phyloP scores from a whole-genome alignment of 2,113 vertebrate species.

The Donacobius atricapilla region DNA sequence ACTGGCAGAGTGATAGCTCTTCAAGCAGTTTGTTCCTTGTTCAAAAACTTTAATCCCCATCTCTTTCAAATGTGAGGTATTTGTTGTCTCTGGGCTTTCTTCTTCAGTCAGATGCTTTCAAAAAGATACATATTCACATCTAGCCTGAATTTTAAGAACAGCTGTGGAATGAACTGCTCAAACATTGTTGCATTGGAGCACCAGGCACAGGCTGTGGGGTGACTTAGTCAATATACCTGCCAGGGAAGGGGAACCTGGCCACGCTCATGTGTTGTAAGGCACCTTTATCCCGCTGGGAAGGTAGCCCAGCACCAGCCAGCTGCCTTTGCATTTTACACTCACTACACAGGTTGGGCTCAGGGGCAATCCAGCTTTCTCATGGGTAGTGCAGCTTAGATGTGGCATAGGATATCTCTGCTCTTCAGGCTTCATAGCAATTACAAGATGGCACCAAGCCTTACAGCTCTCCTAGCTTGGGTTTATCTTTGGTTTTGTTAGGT shows the following conservation, averaged over 20 bases:
- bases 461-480: background rate
- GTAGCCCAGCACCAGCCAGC: background rate
- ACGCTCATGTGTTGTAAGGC: accelerated
- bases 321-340: background rate
- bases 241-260: background rate
- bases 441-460: background rate
- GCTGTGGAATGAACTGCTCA: background rate
- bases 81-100: background rate
- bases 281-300: background rate
- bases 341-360: background rate
- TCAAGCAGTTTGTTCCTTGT: background rate
- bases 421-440: background rate
- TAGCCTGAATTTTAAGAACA: background rate
- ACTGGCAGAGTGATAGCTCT: background rate
- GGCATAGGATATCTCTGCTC: background rate
- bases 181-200: background rate
- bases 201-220: background rate
- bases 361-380: background rate
- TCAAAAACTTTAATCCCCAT: background rate
- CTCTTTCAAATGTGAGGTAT: background rate
- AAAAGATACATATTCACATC: background rate
- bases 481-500: background rate
- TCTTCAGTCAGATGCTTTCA: background rate
- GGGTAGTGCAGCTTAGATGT: background rate
- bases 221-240: background rate